A percentile compares a stretch with the other conserved stretches of the same genome.
phyloP scores from a whole-genome alignment of 1,140 invertebrate species.

The Aphelenchoides fujianensis region DNA sequence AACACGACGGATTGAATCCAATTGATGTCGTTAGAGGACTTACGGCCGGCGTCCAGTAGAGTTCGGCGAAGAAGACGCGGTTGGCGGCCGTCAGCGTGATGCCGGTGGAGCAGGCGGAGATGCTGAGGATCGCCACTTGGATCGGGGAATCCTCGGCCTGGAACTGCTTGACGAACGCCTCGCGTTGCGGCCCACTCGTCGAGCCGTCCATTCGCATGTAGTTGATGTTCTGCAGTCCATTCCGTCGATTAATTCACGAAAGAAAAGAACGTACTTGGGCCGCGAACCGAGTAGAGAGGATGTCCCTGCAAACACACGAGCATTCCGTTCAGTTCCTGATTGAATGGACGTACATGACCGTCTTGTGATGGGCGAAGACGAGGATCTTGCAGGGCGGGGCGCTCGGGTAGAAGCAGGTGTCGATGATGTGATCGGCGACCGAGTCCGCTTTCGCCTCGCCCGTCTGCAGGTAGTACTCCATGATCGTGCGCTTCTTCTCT shows the following conservation, averaged over 20 bases:
- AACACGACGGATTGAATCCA: conserved; percentile 21
- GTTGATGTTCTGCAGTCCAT: conserved; percentile 42
- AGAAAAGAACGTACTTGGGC: too few relatives aligned
- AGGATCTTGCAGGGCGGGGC: conserved; percentile 77
- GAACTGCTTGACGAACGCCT: conserved; percentile 75
- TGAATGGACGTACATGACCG: conserved; percentile 36
- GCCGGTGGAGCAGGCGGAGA: conserved; percentile 80
- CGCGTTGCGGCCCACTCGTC: conserved; percentile 69
- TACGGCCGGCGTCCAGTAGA: conserved; percentile 96
- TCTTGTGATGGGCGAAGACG: conserved; percentile 85
- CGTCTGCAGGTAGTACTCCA: conserved; percentile 81
- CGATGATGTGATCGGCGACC: conserved; percentile 70
- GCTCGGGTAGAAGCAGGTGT: conserved; percentile 72
- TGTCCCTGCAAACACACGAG: too few relatives aligned
- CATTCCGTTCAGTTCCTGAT: too few relatives aligned
- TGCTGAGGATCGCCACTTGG: conserved; percentile 79
- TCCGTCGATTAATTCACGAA: too few relatives aligned
- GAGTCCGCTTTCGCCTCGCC: conserved; percentile 75
- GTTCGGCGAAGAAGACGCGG: conserved; percentile 88
- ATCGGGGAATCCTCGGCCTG: conserved; percentile 72
- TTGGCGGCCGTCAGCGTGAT: conserved; percentile 86
- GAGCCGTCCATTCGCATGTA: conserved; percentile 83
- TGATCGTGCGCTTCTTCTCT: conserved; percentile 65
- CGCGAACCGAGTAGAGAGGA: too few relatives aligned
- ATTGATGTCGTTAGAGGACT: conserved; percentile 43